Evolutionary conservation across 2,888 invertebrate genomes (phyloP).

Genomic region (Neria commutata): DNA sequence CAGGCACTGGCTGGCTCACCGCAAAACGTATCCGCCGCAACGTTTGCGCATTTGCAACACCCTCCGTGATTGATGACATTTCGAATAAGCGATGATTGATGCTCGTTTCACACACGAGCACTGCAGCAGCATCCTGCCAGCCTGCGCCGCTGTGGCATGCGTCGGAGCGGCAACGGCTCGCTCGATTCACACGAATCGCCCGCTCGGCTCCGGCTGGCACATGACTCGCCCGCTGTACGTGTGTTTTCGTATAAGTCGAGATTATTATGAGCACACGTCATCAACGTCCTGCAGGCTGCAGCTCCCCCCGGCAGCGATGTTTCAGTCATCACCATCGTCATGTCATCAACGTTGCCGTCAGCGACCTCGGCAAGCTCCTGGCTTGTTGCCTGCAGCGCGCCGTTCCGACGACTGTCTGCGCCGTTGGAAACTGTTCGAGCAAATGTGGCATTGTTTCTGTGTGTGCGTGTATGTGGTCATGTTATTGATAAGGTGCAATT

Average conservation of each 20-base stretch:
- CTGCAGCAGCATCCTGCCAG: no score
- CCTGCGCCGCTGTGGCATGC: no score
- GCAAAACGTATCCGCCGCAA: neutral
- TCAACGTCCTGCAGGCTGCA: no score
- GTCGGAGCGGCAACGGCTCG: neutral
- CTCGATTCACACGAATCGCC: neutral
- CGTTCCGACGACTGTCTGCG: neutral
- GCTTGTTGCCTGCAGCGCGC: no score
- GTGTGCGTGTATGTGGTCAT: neutral
- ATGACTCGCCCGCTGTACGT: neutral
- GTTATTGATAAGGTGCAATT: neutral
- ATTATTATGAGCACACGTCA: neutral
- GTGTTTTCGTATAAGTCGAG: neutral
- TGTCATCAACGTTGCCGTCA: no score
- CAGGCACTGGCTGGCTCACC: neutral
- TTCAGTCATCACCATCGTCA: no score
- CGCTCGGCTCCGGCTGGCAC: neutral
- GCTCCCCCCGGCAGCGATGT: no score
- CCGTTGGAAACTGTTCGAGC: neutral
- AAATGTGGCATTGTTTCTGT: neutral
- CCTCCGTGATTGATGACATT: conserved; percentile 56
- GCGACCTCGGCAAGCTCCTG: no score
- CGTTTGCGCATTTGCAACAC: no score
- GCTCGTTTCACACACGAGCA: conserved; percentile 54
- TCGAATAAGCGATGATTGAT: conserved; percentile 60